These are phyloP conservation scores for Baronia brevicornis DNA, from an alignment of 2,888 invertebrate species.

Conservation along the genomic window DNA sequence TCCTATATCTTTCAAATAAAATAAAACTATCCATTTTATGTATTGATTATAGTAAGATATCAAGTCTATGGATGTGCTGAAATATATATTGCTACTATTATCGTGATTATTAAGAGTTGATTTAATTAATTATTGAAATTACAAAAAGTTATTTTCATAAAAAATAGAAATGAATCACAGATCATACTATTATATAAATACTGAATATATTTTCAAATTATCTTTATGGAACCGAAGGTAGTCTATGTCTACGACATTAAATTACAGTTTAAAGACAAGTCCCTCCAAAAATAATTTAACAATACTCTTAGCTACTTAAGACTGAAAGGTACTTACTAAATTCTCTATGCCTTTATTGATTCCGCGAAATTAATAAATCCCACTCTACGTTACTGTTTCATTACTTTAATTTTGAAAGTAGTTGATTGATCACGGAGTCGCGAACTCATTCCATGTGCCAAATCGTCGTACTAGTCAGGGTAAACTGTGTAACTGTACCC, in stretches of 20 bases:
- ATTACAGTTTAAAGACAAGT: conserved; percentile 55
- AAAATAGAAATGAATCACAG: conserved; percentile 33
- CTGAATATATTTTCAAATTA: conserved; percentile 54
- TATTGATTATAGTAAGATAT: conserved; percentile 1
- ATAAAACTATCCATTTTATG: background rate
- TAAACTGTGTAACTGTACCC: conserved; percentile 46
- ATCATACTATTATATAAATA: conserved; percentile 42
- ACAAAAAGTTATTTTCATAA: conserved; percentile 47
- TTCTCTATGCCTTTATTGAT: conserved; percentile 32
- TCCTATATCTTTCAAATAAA: background rate
- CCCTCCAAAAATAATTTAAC: conserved; percentile 66
- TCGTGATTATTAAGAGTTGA: conserved; percentile 14
- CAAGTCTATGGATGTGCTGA: too few relatives aligned
- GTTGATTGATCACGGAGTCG: conserved; percentile 41
- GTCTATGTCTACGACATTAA: conserved; percentile 49
- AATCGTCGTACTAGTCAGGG: conserved; percentile 60
- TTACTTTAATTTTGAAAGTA: conserved; percentile 27
- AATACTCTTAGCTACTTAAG: conserved; percentile 68
- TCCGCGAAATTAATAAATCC: conserved; percentile 17
- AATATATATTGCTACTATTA: too few relatives aligned
- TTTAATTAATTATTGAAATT: conserved; percentile 23
- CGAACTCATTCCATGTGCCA: conserved; percentile 65
- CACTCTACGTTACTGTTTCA: conserved; percentile 17
- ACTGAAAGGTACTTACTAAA: conserved; percentile 60
- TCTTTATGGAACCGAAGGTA: conserved; percentile 44